Percentiles rank a stretch among this genome's conserved stretches.
Evolutionary conservation across 2,797 vertebrate species (phyloP).

Genomic region (Prionace glauca): DNA sequence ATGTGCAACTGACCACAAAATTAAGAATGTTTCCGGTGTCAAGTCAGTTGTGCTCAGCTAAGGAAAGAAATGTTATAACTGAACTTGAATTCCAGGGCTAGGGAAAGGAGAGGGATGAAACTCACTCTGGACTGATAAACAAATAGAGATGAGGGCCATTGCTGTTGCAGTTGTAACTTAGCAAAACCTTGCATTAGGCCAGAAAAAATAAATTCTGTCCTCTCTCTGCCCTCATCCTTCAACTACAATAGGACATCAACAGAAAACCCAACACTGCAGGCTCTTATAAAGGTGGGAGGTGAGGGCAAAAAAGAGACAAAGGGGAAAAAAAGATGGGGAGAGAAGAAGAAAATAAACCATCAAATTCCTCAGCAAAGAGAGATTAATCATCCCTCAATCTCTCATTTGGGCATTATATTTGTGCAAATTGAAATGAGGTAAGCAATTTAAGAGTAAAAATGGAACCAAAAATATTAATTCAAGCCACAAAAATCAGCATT

Average conservation of each 20-base stretch:
- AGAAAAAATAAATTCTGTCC: neutral
- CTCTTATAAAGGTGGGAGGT: slow-evolving; percentile 35
- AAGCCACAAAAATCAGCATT: slow-evolving; percentile 5
- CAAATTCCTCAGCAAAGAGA: neutral
- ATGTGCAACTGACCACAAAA: neutral
- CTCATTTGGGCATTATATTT: neutral
- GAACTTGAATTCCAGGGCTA: neutral
- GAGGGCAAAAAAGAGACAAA: neutral
- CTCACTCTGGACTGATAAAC: neutral
- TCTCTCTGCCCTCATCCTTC: neutral
- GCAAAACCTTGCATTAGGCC: neutral
- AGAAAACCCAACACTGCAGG: neutral
- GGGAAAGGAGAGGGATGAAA: neutral
- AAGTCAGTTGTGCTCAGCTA: neutral
- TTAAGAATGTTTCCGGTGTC: neutral
- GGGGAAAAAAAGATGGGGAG: slow-evolving; percentile 19
- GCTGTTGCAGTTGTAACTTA: neutral
- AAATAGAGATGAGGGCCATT: neutral
- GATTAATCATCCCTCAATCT: neutral
- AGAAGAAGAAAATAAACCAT: slow-evolving; percentile 6
- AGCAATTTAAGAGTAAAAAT: slow-evolving; percentile 2
- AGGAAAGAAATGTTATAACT: neutral
- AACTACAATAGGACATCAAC: neutral
- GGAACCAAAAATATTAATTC: neutral
- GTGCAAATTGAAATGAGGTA: neutral